Base-by-base conservation (phyloP, 2,888 invertebrate species). In the Rhagophthalmus giganteus region DNA sequence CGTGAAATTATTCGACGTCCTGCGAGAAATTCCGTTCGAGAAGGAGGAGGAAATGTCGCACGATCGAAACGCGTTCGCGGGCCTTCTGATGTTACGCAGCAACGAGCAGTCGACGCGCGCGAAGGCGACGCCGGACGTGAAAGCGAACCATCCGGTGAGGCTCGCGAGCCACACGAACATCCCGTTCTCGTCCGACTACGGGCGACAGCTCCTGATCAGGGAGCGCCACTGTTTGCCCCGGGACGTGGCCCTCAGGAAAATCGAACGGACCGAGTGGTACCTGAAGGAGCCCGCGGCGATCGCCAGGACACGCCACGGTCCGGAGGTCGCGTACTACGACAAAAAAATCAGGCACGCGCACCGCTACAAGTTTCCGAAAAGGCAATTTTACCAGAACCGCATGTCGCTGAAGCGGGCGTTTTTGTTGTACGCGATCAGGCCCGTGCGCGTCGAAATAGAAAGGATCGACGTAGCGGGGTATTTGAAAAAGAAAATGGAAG, bases 151-250 rank as follows among this genome's bases (percentile, higher is more conserved):
- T 38, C 46, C 50, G 6, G 40, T 33, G 24, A 53, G 41, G 34
- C 56, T 67, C 28, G 25, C 46, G 13, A 58, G 60, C 33, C 57
- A 48, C 28, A 41, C 52, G 12, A 42, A 63, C 37, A 63, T 72
- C 31, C 72, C 72, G 28, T 64, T 72, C 37, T 69, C 70, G 1
- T 72, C 71, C 2, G 66, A 71, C 48, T 50, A 67, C 32, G 69
- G 72, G 3, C 55, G 59, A 34, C 54, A 57, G 26, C 53, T 70
- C 32, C 61, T 64, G 34, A 47, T 55, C 11, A 53, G 54, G 30
- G 60, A 60, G 32, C 60, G 62, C 40, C 64, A 60, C 39, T 27
- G 40, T 28, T 53, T 70, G 10, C 51, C 64, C 12, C 60, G 62
- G 32, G 59, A 64, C 9, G 49, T 60, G 4, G 62, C 60, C 37